phyloP scores from a whole-genome alignment of 92 coral and sea anemone species.

The Phenganax stokvisi region DNA sequence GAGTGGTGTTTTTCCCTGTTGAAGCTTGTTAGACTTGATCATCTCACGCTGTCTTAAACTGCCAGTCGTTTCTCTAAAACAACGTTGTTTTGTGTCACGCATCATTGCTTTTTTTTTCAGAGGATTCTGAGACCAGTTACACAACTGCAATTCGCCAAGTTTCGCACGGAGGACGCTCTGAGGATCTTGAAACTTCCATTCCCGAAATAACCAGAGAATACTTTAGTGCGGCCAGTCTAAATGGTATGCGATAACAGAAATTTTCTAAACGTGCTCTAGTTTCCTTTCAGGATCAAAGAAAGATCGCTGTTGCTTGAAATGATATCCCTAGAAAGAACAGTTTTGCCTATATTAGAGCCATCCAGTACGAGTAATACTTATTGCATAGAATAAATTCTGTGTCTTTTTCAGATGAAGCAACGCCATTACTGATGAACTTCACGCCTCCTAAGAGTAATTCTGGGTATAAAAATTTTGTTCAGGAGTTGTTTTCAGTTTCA shows the following conservation, averaged over 20 bases:
- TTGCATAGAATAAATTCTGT: background rate
- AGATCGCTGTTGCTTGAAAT: too few relatives aligned
- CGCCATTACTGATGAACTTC: conserved; percentile 43
- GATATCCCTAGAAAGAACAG: too few relatives aligned
- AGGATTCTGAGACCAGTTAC: conserved; percentile 1
- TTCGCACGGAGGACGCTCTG: background rate
- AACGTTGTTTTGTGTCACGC: background rate
- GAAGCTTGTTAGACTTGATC: background rate
- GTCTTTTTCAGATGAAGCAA: conserved; percentile 39
- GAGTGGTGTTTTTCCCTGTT: background rate
- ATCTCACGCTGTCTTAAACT: background rate
- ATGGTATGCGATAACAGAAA: too few relatives aligned
- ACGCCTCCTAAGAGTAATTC: background rate
- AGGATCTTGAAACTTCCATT: conserved; percentile 17
- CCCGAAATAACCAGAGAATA: background rate
- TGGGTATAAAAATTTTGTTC: conserved; percentile 5
- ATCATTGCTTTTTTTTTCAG: background rate
- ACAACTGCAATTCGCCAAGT: background rate
- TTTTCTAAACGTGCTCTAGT: too few relatives aligned
- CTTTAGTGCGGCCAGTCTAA: background rate
- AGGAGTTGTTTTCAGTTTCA: conserved; percentile 14
- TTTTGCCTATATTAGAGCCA: too few relatives aligned
- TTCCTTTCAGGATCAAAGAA: too few relatives aligned
- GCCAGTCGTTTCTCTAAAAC: too few relatives aligned
- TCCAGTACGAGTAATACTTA: too few relatives aligned